Conservation (phyloP, 2,113 vertebrate genomes). For the Steatornis caripensis region DNA sequence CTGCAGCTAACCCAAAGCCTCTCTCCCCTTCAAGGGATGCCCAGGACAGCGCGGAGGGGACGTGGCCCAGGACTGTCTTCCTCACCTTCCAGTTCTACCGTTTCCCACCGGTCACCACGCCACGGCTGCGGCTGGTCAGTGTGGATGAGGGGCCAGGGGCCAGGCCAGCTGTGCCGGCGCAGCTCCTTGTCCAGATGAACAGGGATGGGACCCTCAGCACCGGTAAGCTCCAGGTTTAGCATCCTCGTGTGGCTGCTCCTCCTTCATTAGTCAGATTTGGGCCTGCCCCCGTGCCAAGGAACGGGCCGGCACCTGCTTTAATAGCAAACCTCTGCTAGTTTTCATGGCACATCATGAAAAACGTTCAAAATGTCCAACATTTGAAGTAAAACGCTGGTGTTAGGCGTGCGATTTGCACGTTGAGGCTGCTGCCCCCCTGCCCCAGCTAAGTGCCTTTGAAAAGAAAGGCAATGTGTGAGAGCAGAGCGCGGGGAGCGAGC, state of each 20-base stretch:
- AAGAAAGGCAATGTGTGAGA: not conserved
- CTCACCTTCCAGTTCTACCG: constrained; percentile 97
- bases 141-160: not conserved
- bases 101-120: constrained; percentile 81
- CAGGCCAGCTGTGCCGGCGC: not conserved
- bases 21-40: constrained; percentile 67
- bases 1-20: not conserved
- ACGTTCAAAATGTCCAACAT: not conserved
- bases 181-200: constrained; percentile 72
- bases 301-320: not conserved
- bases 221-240: constrained; percentile 65
- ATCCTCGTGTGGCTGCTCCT: rapidly evolving
- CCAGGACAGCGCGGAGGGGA: not conserved
- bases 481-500: not conserved
- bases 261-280: not conserved
- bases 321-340: not conserved
- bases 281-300: not conserved
- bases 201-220: constrained; percentile 68
- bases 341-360: not conserved
- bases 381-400: not conserved
- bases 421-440: not conserved
- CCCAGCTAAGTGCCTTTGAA: not conserved
- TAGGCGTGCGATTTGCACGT: rapidly evolving
- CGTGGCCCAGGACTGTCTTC: constrained; percentile 80
- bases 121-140: constrained; percentile 79